phyloP scores from a whole-genome alignment of 1,140 invertebrate genomes.

The Drosophila triauraria region DNA sequence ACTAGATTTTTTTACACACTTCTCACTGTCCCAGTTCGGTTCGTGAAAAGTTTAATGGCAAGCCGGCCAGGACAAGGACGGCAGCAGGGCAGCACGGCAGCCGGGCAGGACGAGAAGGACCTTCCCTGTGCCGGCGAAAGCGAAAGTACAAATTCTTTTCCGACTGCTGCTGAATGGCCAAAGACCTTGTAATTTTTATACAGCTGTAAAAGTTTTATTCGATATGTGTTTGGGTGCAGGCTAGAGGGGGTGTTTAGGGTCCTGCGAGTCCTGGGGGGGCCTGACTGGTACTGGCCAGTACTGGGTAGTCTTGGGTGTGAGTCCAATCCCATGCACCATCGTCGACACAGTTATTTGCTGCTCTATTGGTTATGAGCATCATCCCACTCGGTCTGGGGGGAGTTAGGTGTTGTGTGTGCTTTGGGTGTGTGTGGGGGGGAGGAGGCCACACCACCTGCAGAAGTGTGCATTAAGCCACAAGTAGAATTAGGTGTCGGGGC shows the following conservation, averaged over 20 bases:
- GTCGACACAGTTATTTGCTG: slow-evolving; percentile 75
- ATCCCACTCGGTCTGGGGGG: slow-evolving; percentile 22
- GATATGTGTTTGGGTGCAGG: slow-evolving; percentile 73
- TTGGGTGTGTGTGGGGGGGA: neutral
- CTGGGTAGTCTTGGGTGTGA: slow-evolving; percentile 1
- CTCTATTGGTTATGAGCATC: slow-evolving; percentile 73
- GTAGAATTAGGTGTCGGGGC: slow-evolving; percentile 12
- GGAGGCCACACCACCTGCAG: neutral
- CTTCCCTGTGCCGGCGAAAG: slow-evolving; percentile 58
- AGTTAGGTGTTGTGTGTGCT: slow-evolving; percentile 9
- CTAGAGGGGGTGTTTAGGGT: slow-evolving; percentile 5
- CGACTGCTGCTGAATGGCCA: slow-evolving; percentile 64
- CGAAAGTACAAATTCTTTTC: slow-evolving; percentile 82
- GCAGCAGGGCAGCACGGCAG: slow-evolving; percentile 4
- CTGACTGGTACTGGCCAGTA: neutral
- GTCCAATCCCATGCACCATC: slow-evolving; percentile 29
- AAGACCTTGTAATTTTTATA: slow-evolving; percentile 84
- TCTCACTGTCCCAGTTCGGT: slow-evolving; percentile 79
- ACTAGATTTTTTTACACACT: slow-evolving; percentile 79
- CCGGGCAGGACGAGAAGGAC: slow-evolving; percentile 9
- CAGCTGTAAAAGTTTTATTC: slow-evolving; percentile 83
- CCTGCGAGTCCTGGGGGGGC: neutral
- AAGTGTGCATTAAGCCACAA: slow-evolving; percentile 39
- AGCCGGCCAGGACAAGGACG: slow-evolving; percentile 67
- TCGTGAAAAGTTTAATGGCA: slow-evolving; percentile 82